Conservation (phyloP, 2,888 invertebrate species). For the Lasioglossum calceatum region DNA sequence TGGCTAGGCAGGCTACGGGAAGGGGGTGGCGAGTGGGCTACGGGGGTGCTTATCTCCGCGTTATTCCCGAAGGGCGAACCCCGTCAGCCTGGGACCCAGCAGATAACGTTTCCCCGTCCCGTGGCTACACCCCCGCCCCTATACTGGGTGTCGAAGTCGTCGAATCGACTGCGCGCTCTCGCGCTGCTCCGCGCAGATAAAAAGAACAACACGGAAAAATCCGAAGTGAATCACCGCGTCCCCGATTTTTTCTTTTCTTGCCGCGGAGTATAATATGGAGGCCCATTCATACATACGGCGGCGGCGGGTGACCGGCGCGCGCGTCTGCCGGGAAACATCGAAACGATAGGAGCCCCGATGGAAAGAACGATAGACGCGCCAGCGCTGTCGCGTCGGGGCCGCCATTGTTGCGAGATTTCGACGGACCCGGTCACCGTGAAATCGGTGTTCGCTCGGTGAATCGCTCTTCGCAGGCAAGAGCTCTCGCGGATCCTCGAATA, state of each 20-base stretch:
- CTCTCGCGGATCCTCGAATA: neutral
- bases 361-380: slow-evolving; percentile 1
- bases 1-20: slow-evolving; percentile 66
- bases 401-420: slow-evolving; percentile 12
- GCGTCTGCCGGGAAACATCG: neutral
- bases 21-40: slow-evolving; percentile 58
- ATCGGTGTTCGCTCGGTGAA: slow-evolving; percentile 4
- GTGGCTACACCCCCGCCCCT: slow-evolving; percentile 62
- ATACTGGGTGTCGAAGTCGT: slow-evolving; percentile 78
- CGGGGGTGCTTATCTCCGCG: slow-evolving; percentile 82
- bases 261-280: neutral
- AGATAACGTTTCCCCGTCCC: slow-evolving; percentile 81
- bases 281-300: neutral
- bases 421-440: slow-evolving; percentile 20
- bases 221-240: neutral
- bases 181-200: slow-evolving; percentile 23
- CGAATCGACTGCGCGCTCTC: slow-evolving; percentile 68
- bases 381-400: neutral
- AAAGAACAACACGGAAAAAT: slow-evolving; percentile 4
- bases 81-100: slow-evolving; percentile 82
- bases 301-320: neutral
- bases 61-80: slow-evolving; percentile 83
- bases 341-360: slow-evolving; percentile 9
- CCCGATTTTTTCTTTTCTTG: neutral
- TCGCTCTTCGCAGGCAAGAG: neutral